phyloP scores from a whole-genome alignment of 2,113 vertebrate species.

The Eurystomus gularis region DNA sequence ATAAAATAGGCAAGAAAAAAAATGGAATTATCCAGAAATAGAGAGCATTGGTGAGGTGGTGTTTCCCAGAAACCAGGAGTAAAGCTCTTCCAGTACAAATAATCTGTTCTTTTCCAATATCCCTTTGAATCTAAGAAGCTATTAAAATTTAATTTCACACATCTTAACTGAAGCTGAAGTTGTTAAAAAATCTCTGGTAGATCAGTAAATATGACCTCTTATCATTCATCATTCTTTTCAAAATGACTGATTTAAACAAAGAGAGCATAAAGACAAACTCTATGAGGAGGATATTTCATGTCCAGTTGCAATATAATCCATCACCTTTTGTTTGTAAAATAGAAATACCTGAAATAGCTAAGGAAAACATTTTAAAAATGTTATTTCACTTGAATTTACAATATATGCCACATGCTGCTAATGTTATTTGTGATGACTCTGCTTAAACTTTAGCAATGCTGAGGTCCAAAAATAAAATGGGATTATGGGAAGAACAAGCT shows the following conservation, averaged over 20 bases:
- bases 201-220: not conserved
- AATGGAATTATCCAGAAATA: not conserved
- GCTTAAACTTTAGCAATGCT: not conserved
- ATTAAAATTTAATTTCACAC: slow-evolving; percentile 18
- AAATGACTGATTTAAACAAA: not conserved
- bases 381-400: not conserved
- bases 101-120: not conserved
- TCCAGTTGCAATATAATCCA: not conserved
- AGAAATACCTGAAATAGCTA: not conserved
- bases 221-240: slow-evolving; percentile 13
- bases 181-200: not conserved
- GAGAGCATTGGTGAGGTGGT: not conserved
- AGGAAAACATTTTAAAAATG: not conserved
- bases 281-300: not conserved
- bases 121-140: not conserved
- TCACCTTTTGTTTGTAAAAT: slow-evolving; percentile 2
- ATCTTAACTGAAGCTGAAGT: not conserved
- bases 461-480: not conserved
- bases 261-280: not conserved
- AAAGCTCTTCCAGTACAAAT: slow-evolving; percentile 22
- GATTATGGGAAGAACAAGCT: not conserved
- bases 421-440: not conserved
- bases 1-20: not conserved
- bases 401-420: not conserved
- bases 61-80: slow-evolving; percentile 5